Percentiles rank a stretch among this genome's conserved stretches.
These are phyloP conservation scores for Heliothis subflexa DNA, from an alignment of 1,140 invertebrate genomes.

Conservation along the genomic window DNA sequence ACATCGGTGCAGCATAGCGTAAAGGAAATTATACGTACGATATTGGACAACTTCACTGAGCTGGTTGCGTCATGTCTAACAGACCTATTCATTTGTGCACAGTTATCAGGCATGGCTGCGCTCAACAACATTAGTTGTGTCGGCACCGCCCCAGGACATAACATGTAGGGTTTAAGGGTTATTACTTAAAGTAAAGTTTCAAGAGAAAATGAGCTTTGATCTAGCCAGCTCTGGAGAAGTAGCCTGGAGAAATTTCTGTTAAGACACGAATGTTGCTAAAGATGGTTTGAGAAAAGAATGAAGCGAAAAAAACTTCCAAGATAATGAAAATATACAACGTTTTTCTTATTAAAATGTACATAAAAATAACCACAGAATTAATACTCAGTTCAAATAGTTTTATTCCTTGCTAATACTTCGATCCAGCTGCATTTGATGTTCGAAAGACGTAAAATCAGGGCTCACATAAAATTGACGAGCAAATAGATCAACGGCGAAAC, in stretches of 20 bases:
- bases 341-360: not conserved
- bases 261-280: not conserved
- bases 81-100: conserved; percentile 37
- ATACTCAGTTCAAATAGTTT: too few species aligned
- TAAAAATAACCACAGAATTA: too few species aligned
- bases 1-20: conserved; percentile 1
- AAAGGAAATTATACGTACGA: conserved; percentile 35
- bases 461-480: conserved; percentile 17
- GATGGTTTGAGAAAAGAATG: not conserved
- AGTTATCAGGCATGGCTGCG: conserved; percentile 23
- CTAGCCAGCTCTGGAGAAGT: not conserved
- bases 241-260: conserved; percentile 9
- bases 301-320: not conserved
- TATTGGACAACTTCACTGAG: conserved; percentile 38
- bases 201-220: conserved; percentile 36
- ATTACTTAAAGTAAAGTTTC: conserved; percentile 32
- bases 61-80: conserved; percentile 30
- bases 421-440: not conserved
- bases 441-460: conserved; percentile 5
- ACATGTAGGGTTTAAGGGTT: conserved; percentile 28
- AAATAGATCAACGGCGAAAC: conserved; percentile 21
- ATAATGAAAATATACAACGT: not conserved
- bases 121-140: conserved; percentile 39
- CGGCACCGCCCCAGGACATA: conserved; percentile 31
- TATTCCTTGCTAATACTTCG: not conserved